These are phyloP conservation scores for Harpagifer antarcticus DNA, from an alignment of 2,797 vertebrate genomes.

Conservation along the genomic window DNA sequence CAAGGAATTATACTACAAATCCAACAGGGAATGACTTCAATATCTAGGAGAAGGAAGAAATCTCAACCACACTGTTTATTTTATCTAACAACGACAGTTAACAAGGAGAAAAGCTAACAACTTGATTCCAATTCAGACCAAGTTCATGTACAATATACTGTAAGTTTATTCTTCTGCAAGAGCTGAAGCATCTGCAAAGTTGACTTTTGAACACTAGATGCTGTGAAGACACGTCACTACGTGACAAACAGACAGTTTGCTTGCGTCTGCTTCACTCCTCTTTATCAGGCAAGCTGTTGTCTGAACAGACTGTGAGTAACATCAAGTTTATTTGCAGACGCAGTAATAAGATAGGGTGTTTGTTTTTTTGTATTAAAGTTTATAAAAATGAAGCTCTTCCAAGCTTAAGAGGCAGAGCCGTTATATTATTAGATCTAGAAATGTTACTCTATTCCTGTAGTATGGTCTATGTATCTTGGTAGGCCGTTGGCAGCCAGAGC, in stretches of 20 bases:
- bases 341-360: not conserved
- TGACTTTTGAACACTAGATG: not conserved
- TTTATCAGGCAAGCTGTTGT: not conserved
- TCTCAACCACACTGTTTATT: not conserved
- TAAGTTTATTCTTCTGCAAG: not conserved
- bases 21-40: not conserved
- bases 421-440: not conserved
- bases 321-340: not conserved
- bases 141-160: not conserved
- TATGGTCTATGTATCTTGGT: not conserved
- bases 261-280: not conserved
- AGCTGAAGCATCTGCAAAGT: not conserved
- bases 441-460: not conserved
- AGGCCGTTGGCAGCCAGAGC: too few species aligned
- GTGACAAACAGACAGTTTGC: not conserved
- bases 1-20: not conserved
- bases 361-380: not conserved
- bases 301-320: not conserved
- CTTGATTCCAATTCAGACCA: not conserved
- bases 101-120: not conserved
- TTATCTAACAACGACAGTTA: not conserved
- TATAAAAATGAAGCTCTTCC: constrained; percentile 8
- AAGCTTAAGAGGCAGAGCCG: constrained; percentile 7
- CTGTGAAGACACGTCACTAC: not conserved
- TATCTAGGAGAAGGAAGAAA: not conserved